Evolutionary conservation across 1,140 invertebrate genomes (phyloP).

Genomic region (Drosophila busckii): DNA sequence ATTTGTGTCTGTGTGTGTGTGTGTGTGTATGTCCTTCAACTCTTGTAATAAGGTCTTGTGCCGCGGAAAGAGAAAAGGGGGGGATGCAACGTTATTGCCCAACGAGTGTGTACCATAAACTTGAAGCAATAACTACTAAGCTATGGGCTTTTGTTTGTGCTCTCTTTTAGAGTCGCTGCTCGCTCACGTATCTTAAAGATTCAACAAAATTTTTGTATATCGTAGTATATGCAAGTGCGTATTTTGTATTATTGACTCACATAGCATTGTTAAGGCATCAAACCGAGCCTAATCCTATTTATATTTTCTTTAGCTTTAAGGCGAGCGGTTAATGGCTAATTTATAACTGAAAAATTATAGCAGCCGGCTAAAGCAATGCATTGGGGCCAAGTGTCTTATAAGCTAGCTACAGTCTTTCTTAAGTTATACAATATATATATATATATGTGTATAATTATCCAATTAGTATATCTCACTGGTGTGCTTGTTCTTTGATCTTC

Average conservation of each 20-base stretch:
- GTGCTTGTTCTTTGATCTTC: slow-evolving; percentile 26
- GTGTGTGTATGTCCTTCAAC: background rate
- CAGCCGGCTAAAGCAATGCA: slow-evolving; percentile 8
- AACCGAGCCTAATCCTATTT: too few relatives aligned
- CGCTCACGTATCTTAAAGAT: too few relatives aligned
- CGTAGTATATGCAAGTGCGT: too few relatives aligned
- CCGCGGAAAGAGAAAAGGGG: too few relatives aligned
- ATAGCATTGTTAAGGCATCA: too few relatives aligned
- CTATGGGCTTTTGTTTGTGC: slow-evolving; percentile 10
- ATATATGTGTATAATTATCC: slow-evolving; percentile 24
- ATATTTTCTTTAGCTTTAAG: slow-evolving; percentile 9
- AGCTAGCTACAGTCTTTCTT: slow-evolving; percentile 71
- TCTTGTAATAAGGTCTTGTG: too few relatives aligned
- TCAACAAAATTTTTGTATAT: too few relatives aligned
- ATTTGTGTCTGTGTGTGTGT: slow-evolving; percentile 2
- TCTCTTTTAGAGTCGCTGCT: too few relatives aligned
- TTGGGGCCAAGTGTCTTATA: slow-evolving; percentile 56
- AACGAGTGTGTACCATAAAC: slow-evolving; percentile 11
- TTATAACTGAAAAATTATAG: background rate
- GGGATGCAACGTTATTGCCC: too few relatives aligned
- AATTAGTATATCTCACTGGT: slow-evolving; percentile 32
- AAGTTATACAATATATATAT: slow-evolving; percentile 41
- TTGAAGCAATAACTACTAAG: slow-evolving; percentile 29
- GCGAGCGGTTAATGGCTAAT: slow-evolving; percentile 8
- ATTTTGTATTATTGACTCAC: background rate